Conservation (phyloP, 2,888 invertebrate genomes). For the Agapostemon virescens region DNA sequence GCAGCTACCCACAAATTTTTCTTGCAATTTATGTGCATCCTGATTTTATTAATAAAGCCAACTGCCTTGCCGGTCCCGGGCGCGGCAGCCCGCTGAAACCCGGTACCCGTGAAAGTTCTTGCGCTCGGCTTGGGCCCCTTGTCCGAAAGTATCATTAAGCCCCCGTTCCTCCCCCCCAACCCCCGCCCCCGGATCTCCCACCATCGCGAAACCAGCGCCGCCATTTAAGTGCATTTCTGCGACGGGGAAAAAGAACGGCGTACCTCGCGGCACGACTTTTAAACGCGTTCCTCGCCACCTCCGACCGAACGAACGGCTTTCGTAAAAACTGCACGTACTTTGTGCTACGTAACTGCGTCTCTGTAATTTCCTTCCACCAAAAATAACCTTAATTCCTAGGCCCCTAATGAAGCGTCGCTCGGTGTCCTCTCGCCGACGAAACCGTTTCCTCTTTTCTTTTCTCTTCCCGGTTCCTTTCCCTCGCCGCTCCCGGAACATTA, state of each 20-base stretch:
- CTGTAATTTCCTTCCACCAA: slow-evolving; percentile 25
- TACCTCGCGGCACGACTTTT: slow-evolving; percentile 31
- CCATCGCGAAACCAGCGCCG: slow-evolving; percentile 1
- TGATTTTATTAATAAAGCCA: slow-evolving; percentile 46
- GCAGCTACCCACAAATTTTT: slow-evolving; percentile 35
- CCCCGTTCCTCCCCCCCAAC: too few species aligned
- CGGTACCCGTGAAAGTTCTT: slow-evolving; percentile 25
- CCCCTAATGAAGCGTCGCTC: slow-evolving; percentile 10
- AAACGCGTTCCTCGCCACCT: slow-evolving; percentile 35
- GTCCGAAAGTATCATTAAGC: slow-evolving; percentile 41
- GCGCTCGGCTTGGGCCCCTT: neutral
- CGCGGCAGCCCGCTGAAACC: neutral
- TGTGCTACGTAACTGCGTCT: slow-evolving; percentile 30
- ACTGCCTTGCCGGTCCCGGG: neutral
- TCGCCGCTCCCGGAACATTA: neutral
- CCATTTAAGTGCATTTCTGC: slow-evolving; percentile 39
- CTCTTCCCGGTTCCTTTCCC: neutral
- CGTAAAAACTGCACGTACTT: slow-evolving; percentile 47
- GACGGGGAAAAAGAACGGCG: slow-evolving; percentile 16
- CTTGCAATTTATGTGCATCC: slow-evolving; percentile 41
- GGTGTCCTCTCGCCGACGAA: neutral
- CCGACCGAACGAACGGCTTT: slow-evolving; percentile 26
- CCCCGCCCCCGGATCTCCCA: too few species aligned
- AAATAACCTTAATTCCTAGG: slow-evolving; percentile 34
- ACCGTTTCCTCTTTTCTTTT: neutral